A percentile compares a stretch with the other conserved stretches of the same genome.
These are phyloP conservation scores for Arizona elegans DNA, from an alignment of 2,113 vertebrate genomes.

Conservation along the genomic window DNA sequence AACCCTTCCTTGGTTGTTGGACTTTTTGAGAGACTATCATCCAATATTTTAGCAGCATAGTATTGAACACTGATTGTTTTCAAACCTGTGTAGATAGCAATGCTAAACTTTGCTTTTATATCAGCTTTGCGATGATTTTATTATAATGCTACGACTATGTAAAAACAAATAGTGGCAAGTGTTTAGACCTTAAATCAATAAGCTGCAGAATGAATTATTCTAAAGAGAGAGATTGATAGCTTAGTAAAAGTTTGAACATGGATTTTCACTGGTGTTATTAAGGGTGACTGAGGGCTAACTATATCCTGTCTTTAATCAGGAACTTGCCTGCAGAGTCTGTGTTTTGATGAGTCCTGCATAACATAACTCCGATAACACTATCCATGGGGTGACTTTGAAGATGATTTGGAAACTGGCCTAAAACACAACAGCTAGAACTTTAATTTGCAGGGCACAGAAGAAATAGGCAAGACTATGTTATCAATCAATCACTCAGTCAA, in stretches of 20 bases:
- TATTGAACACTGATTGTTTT: neutral
- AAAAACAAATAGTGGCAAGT: neutral
- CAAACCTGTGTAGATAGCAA: neutral
- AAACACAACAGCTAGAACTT: neutral
- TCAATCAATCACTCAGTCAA: neutral
- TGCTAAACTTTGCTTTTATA: neutral
- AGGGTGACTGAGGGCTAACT: neutral
- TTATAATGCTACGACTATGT: neutral
- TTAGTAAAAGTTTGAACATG: neutral
- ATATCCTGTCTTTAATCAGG: neutral
- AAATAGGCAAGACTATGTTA: neutral
- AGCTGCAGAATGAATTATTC: neutral
- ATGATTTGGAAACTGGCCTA: neutral
- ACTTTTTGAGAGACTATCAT: neutral
- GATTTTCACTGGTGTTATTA: neutral
- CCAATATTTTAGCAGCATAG: neutral
- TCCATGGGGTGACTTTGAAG: neutral
- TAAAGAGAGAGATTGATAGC: neutral
- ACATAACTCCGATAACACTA: neutral
- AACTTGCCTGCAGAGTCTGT: neutral
- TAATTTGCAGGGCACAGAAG: neutral
- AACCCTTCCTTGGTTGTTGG: neutral
- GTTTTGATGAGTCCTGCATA: neutral
- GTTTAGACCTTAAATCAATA: neutral
- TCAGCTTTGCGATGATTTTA: neutral